Evolutionary conservation across 2,113 vertebrate species (phyloP).

Genomic region (Eupsittula cactorum): DNA sequence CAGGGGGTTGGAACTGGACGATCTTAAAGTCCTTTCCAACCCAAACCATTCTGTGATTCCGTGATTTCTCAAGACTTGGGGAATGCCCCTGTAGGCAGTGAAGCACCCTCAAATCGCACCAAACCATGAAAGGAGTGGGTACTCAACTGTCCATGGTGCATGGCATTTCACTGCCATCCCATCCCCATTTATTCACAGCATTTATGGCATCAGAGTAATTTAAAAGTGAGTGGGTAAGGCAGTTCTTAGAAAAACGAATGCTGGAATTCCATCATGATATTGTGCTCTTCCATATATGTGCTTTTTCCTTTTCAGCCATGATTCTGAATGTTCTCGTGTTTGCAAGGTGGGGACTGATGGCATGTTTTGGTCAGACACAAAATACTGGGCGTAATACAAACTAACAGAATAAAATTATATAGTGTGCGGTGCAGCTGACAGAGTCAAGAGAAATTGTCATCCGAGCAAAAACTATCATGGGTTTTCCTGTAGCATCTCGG

Average conservation of each 20-base stretch:
- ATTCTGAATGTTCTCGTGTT: neutral
- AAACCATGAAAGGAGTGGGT: neutral
- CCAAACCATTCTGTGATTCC: too few species aligned
- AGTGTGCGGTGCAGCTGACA: slow-evolving; percentile 3
- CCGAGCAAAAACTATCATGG: neutral
- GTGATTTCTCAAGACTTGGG: neutral
- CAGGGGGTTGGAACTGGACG: too few species aligned
- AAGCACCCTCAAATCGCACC: neutral
- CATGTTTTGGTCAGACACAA: slow-evolving; percentile 37
- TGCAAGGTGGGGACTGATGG: neutral
- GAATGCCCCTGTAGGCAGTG: neutral
- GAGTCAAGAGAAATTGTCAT: slow-evolving; percentile 3
- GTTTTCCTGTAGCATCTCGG: neutral
- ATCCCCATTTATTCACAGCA: neutral
- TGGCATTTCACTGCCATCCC: neutral
- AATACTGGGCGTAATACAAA: slow-evolving; percentile 18
- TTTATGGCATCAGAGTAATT: neutral
- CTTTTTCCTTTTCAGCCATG: neutral
- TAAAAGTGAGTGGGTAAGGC: neutral
- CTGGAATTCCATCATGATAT: neutral
- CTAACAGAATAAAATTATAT: slow-evolving; percentile 10
- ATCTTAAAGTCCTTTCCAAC: too few species aligned
- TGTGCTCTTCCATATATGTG: neutral
- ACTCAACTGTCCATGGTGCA: neutral
- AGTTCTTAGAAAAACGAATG: neutral